Evolutionary conservation across 2,113 vertebrate species (phyloP), one percentile per base, ranked within the genome.

Genomic region (Brachypteracias leptosomus): DNA sequence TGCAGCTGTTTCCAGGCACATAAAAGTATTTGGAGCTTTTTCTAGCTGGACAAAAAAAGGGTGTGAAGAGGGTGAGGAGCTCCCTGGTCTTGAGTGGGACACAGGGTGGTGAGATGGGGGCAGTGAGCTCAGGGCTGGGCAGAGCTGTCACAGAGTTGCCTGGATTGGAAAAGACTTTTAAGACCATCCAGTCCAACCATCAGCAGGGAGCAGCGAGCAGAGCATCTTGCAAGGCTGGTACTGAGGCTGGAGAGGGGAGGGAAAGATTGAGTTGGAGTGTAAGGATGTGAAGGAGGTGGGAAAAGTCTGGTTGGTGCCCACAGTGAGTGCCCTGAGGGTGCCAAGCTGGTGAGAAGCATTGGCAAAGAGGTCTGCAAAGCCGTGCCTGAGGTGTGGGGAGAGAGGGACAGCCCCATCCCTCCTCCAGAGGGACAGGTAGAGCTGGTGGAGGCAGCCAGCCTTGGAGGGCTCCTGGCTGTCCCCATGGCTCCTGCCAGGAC

Each of bases 361-460:
- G 55, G 49, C 22, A 12, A 12, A 18, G 49, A 18, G 49, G 3
- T 28, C 28, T 40, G 7, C 15, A 7, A 11, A 52, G 67, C 16
- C 1, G 4, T 51, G n/a, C 9, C 66, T 0, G 2, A 19, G n/a
- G n/a, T 24, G 2, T 1, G 13, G 35, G n/a, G 70, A 10, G 55
- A 42, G 83, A 19, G 28, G 25, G 31, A 19, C 28, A 20, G 16
- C 65, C 65, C 16, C 4, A 1, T 54, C 51, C 24, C 42, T 19
- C 2, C 58, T 59, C 52, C 42, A 42, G 83, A 19, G 28, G 25
- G 31, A 19, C 28, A 20, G 16, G 25, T 7, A 35, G 77, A 72
- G 72, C 57, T 51, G 84, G 59, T 38, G 21, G 66, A n/a, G 59
- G 44, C 44, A 26, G 61, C 20, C 17, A n/a, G n/a, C n/a, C n/a